Evolutionary conservation across 2,888 invertebrate genomes (phyloP).

Genomic region (Melanchra persicariae): DNA sequence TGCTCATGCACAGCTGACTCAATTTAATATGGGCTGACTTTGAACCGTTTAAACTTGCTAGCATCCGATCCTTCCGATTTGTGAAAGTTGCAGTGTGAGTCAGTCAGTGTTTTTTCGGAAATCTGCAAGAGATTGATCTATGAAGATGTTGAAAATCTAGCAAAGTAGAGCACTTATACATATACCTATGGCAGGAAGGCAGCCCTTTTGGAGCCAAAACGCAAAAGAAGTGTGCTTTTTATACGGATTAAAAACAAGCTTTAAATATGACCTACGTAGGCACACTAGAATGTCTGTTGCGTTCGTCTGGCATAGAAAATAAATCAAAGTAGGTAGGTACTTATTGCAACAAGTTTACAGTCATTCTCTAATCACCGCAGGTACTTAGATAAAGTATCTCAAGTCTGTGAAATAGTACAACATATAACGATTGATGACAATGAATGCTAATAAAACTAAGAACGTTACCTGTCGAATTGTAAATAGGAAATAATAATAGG

Average conservation of each 20-base stretch:
- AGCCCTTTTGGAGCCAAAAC: not conserved
- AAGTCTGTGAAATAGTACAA: not conserved
- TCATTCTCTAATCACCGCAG: not conserved
- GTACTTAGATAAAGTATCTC: not conserved
- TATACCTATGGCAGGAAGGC: not conserved
- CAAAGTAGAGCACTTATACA: not conserved
- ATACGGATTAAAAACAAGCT: not conserved
- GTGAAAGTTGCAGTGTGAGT: not conserved
- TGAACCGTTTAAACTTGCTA: not conserved
- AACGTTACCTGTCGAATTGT: conserved; percentile 52
- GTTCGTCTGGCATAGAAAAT: no score
- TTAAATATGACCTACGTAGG: not conserved
- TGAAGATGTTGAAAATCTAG: not conserved
- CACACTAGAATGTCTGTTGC: not conserved
- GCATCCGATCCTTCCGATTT: not conserved
- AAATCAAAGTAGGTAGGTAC: no score
- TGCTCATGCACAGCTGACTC: not conserved
- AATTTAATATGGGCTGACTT: not conserved
- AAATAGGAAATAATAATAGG: conserved; percentile 71
- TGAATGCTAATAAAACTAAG: conserved; percentile 36
- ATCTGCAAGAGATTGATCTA: not conserved
- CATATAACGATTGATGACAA: conserved; percentile 7
- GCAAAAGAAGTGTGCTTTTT: not conserved
- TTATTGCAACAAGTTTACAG: no score
- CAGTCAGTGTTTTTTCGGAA: not conserved